A percentile compares a stretch with the other conserved stretches of the same genome.
These are phyloP conservation scores for Drosophila baimaii DNA, from an alignment of 1,140 invertebrate genomes.

Conservation along the genomic window DNA sequence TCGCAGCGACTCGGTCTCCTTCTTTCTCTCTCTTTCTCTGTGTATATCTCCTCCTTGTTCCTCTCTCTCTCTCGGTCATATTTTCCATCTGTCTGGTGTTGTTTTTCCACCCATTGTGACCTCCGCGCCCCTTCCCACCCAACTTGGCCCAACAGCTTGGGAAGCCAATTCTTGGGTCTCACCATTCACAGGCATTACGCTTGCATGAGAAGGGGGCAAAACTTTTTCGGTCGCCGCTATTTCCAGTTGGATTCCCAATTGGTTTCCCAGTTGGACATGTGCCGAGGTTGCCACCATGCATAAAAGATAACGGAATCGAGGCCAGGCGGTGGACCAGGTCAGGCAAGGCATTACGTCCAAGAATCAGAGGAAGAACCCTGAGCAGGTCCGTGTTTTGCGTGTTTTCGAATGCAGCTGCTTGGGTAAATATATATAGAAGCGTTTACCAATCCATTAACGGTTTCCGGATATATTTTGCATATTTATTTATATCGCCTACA, in stretches of 20 bases:
- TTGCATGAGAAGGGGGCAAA: slow-evolving; percentile 41
- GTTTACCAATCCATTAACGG: slow-evolving; percentile 35
- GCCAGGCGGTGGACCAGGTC: slow-evolving; percentile 7
- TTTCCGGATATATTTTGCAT: slow-evolving; percentile 4
- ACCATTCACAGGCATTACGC: slow-evolving; percentile 37
- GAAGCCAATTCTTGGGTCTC: slow-evolving; percentile 44
- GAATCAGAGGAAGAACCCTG: background rate
- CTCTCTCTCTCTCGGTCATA: background rate
- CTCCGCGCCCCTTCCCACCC: background rate
- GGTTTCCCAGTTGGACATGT: slow-evolving; percentile 33
- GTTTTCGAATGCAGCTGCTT: slow-evolving; percentile 33
- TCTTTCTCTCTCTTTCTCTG: background rate
- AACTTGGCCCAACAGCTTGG: slow-evolving; percentile 49
- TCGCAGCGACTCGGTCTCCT: background rate
- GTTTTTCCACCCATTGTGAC: background rate
- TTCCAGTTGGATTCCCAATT: slow-evolving; percentile 11
- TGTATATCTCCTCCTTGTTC: too few species aligned
- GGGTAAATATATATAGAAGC: slow-evolving; percentile 10
- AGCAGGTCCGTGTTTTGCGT: slow-evolving; percentile 22
- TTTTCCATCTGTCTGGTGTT: slow-evolving; percentile 25
- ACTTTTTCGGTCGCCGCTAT: slow-evolving; percentile 23
- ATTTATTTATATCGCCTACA: slow-evolving; percentile 10
- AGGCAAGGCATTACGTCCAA: background rate
- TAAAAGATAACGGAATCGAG: slow-evolving; percentile 41
- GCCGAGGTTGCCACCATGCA: slow-evolving; percentile 52